These are phyloP conservation scores for Trichacis sp. DNA, from an alignment of 2,888 invertebrate genomes.

Conservation along the genomic window DNA sequence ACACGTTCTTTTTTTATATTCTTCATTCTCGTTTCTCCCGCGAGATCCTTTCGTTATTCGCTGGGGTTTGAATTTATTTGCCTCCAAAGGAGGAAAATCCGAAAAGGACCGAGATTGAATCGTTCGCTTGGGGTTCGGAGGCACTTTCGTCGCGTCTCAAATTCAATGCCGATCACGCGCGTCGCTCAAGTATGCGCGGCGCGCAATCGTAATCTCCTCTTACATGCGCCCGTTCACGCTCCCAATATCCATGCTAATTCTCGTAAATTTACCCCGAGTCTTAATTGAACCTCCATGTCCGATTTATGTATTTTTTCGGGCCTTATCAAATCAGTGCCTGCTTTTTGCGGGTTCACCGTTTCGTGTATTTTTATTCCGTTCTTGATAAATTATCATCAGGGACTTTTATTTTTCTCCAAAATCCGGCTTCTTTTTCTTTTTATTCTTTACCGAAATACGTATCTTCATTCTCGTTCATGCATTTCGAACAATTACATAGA, in stretches of 20 bases:
- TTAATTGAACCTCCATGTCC: constrained; percentile 37
- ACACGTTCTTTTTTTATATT: no score
- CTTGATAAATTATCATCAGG: neutral
- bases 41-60: no score
- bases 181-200: constrained; percentile 37
- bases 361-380: neutral
- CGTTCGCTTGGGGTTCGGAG: no score
- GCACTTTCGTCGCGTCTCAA: constrained; percentile 11
- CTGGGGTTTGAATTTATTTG: no score
- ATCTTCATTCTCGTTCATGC: no score
- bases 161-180: constrained; percentile 41
- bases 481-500: neutral
- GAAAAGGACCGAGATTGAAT: no score
- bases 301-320: constrained; percentile 36
- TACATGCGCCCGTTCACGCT: constrained; percentile 36
- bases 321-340: constrained; percentile 18
- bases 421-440: no score
- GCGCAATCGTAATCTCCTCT: constrained; percentile 42
- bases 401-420: no score
- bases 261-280: constrained; percentile 23
- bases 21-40: no score
- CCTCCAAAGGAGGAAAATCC: no score
- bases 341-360: neutral
- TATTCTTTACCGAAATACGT: no score
- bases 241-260: constrained; percentile 42